A percentile compares a stretch with the other conserved stretches of the same genome.
phyloP scores from a whole-genome alignment of 92 coral and sea anemone species.

The Palythoa heliodiscus region DNA sequence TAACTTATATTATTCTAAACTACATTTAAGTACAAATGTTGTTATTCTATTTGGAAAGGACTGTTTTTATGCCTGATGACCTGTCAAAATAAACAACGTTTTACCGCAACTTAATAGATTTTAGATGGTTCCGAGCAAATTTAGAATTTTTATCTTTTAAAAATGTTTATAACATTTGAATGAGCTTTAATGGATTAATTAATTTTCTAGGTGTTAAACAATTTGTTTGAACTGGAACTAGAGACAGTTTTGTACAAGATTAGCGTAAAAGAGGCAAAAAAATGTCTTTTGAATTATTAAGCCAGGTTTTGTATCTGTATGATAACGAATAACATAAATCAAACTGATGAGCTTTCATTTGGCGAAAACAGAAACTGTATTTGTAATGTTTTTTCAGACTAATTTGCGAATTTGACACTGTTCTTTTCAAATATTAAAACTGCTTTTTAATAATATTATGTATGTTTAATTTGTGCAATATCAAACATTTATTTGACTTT shows the following conservation, averaged over 20 bases:
- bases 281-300: background rate
- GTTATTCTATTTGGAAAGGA: background rate
- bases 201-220: background rate
- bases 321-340: background rate
- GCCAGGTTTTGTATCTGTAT: background rate
- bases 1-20: constrained; percentile 41
- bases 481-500: background rate
- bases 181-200: constrained; percentile 27
- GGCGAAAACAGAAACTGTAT: constrained; percentile 22
- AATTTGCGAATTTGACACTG: constrained; percentile 38
- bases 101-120: background rate
- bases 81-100: constrained; percentile 5
- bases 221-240: constrained; percentile 5
- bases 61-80: background rate
- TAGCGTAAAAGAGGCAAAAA: background rate
- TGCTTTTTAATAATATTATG: constrained; percentile 5
- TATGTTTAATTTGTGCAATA: constrained; percentile 22
- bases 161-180: constrained; percentile 14
- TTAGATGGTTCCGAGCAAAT: background rate
- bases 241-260: background rate
- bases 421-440: constrained; percentile 32
- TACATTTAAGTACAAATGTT: background rate
- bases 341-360: background rate
- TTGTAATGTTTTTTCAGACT: constrained; percentile 23
- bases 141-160: background rate